Evolutionary conservation across 2,113 vertebrate genomes (phyloP).

Genomic region (Pomatorhinus ruficollis): DNA sequence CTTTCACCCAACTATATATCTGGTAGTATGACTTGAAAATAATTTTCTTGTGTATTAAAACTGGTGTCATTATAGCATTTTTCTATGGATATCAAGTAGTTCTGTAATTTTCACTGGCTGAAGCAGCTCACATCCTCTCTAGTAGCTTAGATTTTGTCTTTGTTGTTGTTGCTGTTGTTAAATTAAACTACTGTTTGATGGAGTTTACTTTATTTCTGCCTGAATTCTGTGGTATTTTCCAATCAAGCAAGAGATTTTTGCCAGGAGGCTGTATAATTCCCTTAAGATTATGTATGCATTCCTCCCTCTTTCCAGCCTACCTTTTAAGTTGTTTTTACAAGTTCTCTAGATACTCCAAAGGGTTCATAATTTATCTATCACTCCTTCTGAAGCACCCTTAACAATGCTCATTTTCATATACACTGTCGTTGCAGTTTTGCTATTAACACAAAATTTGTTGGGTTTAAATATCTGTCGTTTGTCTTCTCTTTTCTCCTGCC

Average conservation of each 20-base stretch:
- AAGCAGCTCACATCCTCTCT: neutral
- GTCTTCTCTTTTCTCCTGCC: neutral
- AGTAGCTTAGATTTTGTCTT: neutral
- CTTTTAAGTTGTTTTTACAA: constrained; percentile 27
- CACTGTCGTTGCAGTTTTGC: neutral
- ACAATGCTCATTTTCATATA: neutral
- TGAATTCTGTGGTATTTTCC: constrained; percentile 14
- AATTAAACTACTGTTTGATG: neutral
- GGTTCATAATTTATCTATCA: neutral
- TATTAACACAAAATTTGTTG: neutral
- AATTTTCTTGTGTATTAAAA: neutral
- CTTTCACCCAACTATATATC: neutral
- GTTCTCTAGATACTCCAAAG: neutral
- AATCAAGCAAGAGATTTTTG: constrained; percentile 3
- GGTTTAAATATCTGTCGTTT: neutral
- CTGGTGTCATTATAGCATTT: neutral
- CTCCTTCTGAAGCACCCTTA: neutral
- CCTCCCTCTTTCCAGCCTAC: neutral
- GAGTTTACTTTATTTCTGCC: neutral
- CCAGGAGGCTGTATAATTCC: constrained; percentile 27
- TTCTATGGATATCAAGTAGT: neutral
- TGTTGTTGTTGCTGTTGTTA: neutral
- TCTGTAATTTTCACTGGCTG: neutral
- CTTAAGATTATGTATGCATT: neutral
- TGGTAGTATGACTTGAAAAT: neutral